Base-by-base conservation (phyloP, 2,113 vertebrate genomes). In the Leptosomus discolor region DNA sequence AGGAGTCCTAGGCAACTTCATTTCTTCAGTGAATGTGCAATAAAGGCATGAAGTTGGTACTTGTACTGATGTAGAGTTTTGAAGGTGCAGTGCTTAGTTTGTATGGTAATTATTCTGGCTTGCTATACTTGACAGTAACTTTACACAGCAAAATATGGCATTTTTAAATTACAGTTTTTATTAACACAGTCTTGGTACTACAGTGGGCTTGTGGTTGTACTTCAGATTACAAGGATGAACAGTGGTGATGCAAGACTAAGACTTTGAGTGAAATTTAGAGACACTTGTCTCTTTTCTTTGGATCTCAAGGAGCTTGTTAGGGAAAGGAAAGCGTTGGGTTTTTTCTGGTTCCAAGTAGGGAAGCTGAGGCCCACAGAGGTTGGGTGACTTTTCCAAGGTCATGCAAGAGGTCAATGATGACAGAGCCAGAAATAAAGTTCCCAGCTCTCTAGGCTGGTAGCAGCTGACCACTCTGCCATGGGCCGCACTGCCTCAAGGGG, bases 121-220 rank as follows among this genome's bases (percentile, higher is more conserved):
- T 88, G 22, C 11, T 85, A 6, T 65, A 14, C 64, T 85, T 88
- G 53, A 70, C 69, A 92, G 45, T 65, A 58, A 2, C 37, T 54
- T 4, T 23, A 13, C 0, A 0, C 8, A 68, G 56, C n/a, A 78
- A 85, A 68, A 65, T 34, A 43, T 0, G 7, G 22, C 2, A 6
- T 46, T 74, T 93, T 56, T 15, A 0, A 76, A 30, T 77, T 65
- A 50, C 5, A 2, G 1, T 27, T 77, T 68, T 79, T 41, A 37
- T 76, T 88, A 36, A 82, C 0, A 2, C 3, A 3, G 22, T 82
- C 23, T 36, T 70, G 27, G 2, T 80, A 77, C 29, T 67, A 14
- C 7, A 50, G 11, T 36, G 39, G 45, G 20, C 50, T 79, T 93
- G 27, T 48, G 84, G 16, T 56, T 79, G 27, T 46, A 23, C n/a